Evolutionary conservation across 2,888 invertebrate species (phyloP).

Genomic region (Epiperipatus broadwayi): DNA sequence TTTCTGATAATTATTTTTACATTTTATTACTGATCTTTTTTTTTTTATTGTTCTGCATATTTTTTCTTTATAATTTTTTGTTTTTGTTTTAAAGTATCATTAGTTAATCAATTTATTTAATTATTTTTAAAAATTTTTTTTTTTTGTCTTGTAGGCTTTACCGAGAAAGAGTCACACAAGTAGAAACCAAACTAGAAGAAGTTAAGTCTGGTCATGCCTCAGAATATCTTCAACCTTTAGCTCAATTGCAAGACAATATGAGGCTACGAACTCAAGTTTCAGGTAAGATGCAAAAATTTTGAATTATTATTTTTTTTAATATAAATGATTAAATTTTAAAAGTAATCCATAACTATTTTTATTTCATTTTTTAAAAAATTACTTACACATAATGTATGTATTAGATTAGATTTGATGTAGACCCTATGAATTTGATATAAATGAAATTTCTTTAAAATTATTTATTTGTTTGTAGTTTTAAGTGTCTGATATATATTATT

Average conservation of each 20-base stretch:
- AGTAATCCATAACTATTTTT: too few relatives aligned
- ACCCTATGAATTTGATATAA: slow-evolving; percentile 5
- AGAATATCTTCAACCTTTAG: slow-evolving; percentile 68
- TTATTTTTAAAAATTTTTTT: neutral
- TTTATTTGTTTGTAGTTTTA: neutral
- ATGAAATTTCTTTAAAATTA: neutral
- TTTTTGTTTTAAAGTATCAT: neutral
- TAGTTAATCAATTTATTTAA: neutral
- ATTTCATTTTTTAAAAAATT: too few relatives aligned
- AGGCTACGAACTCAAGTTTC: slow-evolving; percentile 71
- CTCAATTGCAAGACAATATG: slow-evolving; percentile 69
- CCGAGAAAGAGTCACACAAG: slow-evolving; percentile 58
- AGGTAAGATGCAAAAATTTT: slow-evolving; percentile 32
- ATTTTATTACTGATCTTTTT: neutral
- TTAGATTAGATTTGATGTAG: too few relatives aligned
- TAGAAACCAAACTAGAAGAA: slow-evolving; percentile 64
- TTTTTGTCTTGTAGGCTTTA: slow-evolving; percentile 40
- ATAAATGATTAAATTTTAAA: too few relatives aligned
- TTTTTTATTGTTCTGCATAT: neutral
- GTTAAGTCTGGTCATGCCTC: slow-evolving; percentile 63
- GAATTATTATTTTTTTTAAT: slow-evolving; percentile 1
- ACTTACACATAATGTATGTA: too few relatives aligned
- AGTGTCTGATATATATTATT: too few relatives aligned
- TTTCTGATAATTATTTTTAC: neutral
- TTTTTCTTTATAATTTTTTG: slow-evolving; percentile 11